Percentiles rank a stretch among this genome's conserved stretches.
Evolutionary conservation across 2,888 invertebrate genomes (phyloP).

Genomic region (Pristionchus entomophagus): DNA sequence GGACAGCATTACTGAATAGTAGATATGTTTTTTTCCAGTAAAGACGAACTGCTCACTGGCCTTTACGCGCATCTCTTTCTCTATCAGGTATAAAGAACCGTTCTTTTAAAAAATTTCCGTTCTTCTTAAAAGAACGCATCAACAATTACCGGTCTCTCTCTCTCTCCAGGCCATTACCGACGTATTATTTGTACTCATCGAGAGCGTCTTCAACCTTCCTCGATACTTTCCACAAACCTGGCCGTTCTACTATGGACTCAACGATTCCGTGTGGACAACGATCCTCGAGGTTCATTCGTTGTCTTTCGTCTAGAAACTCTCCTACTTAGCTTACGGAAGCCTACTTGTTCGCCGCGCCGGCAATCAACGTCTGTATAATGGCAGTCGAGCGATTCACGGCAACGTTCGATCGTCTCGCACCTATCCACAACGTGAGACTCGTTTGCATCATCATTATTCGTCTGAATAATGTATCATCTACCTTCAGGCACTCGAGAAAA

Average conservation of each 20-base stretch:
- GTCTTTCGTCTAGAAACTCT: too few species aligned
- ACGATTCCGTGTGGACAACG: not conserved
- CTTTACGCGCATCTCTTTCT: not conserved
- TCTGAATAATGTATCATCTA: too few species aligned
- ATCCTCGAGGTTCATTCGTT: not conserved
- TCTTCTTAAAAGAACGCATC: too few species aligned
- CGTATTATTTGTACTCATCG: not conserved
- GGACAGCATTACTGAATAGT: too few species aligned
- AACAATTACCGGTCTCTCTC: too few species aligned
- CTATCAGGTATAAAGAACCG: too few species aligned
- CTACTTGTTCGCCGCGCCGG: not conserved
- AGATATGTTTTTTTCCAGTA: too few species aligned
- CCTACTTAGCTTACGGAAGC: not conserved
- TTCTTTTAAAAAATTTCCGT: too few species aligned
- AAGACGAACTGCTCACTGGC: slow-evolving; percentile 5
- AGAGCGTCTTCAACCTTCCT: not conserved
- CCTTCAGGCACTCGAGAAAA: not conserved
- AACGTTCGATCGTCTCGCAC: not conserved
- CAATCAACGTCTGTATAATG: not conserved
- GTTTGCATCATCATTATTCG: not conserved
- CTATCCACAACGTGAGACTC: not conserved
- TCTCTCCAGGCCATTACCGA: not conserved
- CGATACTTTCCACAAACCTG: not conserved
- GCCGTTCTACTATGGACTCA: not conserved
- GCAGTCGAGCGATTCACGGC: not conserved